These are phyloP conservation scores for Lepus oiostolus DNA, from an alignment of 2,797 vertebrate genomes.

Conservation along the genomic window DNA sequence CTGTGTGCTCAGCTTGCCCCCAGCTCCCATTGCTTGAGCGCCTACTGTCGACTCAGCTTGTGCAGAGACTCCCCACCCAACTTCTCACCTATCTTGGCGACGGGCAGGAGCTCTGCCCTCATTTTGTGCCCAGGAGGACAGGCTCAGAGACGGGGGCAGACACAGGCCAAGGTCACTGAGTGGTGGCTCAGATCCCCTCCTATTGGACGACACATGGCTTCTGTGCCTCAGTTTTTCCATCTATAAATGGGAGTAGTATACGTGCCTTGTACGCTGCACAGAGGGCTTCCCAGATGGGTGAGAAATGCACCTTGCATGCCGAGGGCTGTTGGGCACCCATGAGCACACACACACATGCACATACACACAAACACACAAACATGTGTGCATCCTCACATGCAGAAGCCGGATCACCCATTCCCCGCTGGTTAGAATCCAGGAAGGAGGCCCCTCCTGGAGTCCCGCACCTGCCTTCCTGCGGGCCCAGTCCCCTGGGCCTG, in stretches of 20 bases:
- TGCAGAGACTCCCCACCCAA: not conserved
- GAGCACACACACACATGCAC: rapidly evolving
- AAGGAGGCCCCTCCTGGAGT: not conserved
- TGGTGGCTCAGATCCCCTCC: not conserved
- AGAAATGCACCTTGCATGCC: not conserved
- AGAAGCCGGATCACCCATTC: not conserved
- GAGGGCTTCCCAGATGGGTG: not conserved
- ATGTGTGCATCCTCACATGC: rapidly evolving
- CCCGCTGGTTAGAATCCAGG: not conserved
- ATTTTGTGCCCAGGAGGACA: not conserved
- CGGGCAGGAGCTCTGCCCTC: not conserved
- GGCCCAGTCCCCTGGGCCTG: not conserved
- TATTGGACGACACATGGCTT: rapidly evolving
- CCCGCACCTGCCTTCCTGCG: not conserved
- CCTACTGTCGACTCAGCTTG: not conserved
- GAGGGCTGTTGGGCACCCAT: not conserved
- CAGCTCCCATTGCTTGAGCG: not conserved
- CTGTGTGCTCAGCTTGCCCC: no score
- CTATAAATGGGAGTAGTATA: not conserved
- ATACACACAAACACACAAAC: rapidly evolving
- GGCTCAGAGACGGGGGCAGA: not conserved
- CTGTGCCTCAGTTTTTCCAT: not conserved
- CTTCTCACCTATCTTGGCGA: not conserved
- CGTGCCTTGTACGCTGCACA: not conserved
- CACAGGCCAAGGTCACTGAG: not conserved